These are phyloP conservation scores for Agrochola lychnidis DNA, from an alignment of 2,888 invertebrate genomes.

Conservation along the genomic window DNA sequence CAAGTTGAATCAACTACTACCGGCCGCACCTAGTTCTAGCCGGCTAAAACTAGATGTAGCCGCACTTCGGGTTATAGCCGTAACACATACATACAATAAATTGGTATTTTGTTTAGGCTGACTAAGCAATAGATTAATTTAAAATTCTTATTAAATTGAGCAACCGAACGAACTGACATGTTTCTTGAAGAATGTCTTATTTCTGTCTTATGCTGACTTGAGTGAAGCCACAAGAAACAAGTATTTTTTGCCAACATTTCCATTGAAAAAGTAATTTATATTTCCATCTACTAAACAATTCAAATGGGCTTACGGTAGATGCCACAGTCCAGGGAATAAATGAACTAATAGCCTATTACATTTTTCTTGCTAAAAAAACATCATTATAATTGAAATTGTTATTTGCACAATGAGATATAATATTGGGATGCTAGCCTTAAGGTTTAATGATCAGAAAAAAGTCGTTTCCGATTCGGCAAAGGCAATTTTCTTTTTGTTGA, in stretches of 20 bases:
- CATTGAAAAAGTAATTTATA: conserved; percentile 46
- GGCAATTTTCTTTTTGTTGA: conserved; percentile 60
- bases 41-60: too few species aligned
- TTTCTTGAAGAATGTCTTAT: conserved; percentile 9
- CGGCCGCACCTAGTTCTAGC: too few species aligned
- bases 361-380: conserved; percentile 51
- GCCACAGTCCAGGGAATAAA: conserved; percentile 47
- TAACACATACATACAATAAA: too few species aligned
- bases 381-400: conserved; percentile 66
- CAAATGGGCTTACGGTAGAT: conserved; percentile 42
- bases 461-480: conserved; percentile 47
- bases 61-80: too few species aligned
- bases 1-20: too few species aligned
- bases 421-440: conserved; percentile 43
- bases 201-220: conserved; percentile 6
- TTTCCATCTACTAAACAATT: conserved; percentile 53
- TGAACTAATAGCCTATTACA: conserved; percentile 54
- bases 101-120: not conserved
- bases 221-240: not conserved
- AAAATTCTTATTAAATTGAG: not conserved
- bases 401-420: conserved; percentile 60
- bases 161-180: not conserved
- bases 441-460: conserved; percentile 62
- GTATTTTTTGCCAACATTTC: conserved; percentile 33
- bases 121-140: not conserved